Base-by-base conservation (phyloP, 2,797 vertebrate species). In the Gallinago stenura region DNA sequence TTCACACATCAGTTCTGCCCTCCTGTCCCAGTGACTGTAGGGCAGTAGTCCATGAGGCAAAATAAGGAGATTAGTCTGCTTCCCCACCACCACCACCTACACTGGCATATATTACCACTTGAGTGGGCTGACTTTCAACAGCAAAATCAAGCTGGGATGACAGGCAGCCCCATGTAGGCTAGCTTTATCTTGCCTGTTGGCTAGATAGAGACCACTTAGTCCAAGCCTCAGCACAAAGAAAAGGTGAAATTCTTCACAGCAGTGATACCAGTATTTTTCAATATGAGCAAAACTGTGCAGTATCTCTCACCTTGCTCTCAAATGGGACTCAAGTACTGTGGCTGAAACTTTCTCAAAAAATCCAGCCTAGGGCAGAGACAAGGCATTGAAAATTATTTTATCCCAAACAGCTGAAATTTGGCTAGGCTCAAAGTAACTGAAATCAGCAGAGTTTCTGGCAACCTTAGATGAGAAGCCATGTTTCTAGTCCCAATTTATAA, bases 401-500 rank as follows among this genome's bases (percentile, higher is more conserved):
- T 57, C 30, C 51, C 79, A 84, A 88, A 84, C 5, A 84, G 61
- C 21, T 58, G 66, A 91, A 91, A 93, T 83, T 82, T 91, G 73
- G 46, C 80, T 88, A 72, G 88, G 73, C 21, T 88, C 4, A 82
- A 73, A 64, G 53, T 25, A 81, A 75, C 48, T 57, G 56, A 92
- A 96, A 82, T 58, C 73, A 78, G 30, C 33, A 81, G 43, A 94
- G 26, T 50, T 37, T 83, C 79, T 94, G 84, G 84, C 51, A 83
- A 37, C 56, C 22, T 75, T 61, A 92, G 96, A 94, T 30, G 79
- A 81, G 71, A 91, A 65, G 25, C 78, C 1, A 0, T 71, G 69
- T 78, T 95, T 92, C 78, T 76, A 96, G 68, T 71, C 37, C 50
- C 65, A 57, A 58, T 77, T 85, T 87, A 78, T 4, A 87, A 75